phyloP scores from a whole-genome alignment of 2,888 invertebrate genomes.

The Phoronis australis region DNA sequence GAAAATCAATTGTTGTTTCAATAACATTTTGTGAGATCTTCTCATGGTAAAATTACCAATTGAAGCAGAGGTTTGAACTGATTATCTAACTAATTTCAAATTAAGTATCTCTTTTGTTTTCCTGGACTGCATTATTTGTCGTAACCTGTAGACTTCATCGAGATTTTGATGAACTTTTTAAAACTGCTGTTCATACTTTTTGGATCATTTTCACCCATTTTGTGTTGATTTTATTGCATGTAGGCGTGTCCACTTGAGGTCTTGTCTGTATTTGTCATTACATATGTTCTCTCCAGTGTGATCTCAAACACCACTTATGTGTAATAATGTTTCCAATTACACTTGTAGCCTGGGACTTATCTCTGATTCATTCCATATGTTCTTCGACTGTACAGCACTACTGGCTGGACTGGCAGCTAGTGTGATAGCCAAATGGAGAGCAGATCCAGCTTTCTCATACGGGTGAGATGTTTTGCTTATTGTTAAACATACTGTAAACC shows the following conservation, averaged over 20 bases:
- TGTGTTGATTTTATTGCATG: too few species aligned
- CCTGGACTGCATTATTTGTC: background rate
- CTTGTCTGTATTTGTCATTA: too few species aligned
- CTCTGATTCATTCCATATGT: conserved; percentile 99
- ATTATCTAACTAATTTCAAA: too few species aligned
- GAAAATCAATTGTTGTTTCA: too few species aligned
- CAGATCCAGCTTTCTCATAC: conserved; percentile 69
- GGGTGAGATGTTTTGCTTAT: conserved; percentile 59
- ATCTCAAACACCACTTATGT: too few species aligned
- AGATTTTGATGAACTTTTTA: background rate
- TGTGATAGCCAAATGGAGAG: conserved; percentile 92
- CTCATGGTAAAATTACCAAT: too few species aligned
- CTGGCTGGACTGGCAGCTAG: conserved; percentile 90
- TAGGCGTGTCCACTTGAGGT: too few species aligned
- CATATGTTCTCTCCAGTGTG: too few species aligned
- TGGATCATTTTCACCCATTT: background rate
- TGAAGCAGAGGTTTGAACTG: too few species aligned
- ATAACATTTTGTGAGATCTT: too few species aligned
- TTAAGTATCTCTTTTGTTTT: background rate
- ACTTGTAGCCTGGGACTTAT: conserved; percentile 73
- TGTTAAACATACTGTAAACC: too few species aligned
- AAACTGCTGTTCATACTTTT: background rate
- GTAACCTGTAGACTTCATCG: background rate
- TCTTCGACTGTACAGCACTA: conserved; percentile 95
- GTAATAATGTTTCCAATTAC: conserved; percentile 13